Evolutionary conservation across 1,140 invertebrate species (phyloP).

Genomic region (Periplaneta americana): DNA sequence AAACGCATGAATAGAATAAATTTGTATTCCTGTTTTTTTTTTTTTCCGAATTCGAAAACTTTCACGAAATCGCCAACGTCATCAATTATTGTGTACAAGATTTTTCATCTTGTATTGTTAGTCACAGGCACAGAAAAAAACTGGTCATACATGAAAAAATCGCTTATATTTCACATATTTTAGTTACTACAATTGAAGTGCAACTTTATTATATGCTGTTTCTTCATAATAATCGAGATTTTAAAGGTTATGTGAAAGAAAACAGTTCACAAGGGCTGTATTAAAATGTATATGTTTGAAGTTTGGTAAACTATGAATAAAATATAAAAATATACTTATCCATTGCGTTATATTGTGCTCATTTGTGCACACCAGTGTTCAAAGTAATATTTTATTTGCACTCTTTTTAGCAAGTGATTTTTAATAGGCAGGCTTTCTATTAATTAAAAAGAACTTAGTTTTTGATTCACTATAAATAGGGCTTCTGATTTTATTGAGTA

Average conservation of each 20-base stretch:
- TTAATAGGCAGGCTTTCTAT: not conserved
- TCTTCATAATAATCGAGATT: not conserved
- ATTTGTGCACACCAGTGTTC: too few relatives aligned
- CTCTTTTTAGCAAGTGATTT: not conserved
- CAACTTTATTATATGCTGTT: not conserved
- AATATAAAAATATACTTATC: not conserved
- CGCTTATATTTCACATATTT: too few relatives aligned
- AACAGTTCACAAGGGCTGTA: not conserved
- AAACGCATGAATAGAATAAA: not conserved
- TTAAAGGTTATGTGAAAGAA: too few relatives aligned
- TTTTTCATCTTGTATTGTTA: too few relatives aligned
- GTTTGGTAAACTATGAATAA: not conserved
- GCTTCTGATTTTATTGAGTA: too few relatives aligned
- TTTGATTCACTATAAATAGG: not conserved
- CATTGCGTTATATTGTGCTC: not conserved
- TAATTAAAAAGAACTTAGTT: not conserved
- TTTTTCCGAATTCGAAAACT: not conserved
- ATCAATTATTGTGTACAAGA: too few relatives aligned
- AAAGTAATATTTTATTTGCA: not conserved
- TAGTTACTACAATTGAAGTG: not conserved
- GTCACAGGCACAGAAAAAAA: too few relatives aligned
- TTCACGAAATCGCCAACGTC: too few relatives aligned
- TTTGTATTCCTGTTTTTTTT: not conserved
- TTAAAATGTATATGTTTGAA: not conserved
- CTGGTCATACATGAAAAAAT: too few relatives aligned